phyloP scores from a whole-genome alignment of 2,888 invertebrate species.

The Panzeria rudis region DNA sequence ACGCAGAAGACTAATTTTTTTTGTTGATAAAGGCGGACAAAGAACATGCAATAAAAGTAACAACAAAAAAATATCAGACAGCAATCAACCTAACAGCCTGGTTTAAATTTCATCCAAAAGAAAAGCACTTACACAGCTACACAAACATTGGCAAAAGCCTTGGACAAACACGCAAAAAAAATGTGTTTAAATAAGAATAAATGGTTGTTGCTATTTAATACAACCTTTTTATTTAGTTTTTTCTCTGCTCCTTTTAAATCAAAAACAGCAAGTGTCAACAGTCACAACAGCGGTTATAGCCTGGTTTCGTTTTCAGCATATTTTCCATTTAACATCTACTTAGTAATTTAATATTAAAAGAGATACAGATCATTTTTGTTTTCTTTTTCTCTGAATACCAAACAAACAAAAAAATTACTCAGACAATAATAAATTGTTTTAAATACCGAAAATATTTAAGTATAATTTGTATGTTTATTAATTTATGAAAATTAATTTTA shows the following conservation, averaged over 20 bases:
- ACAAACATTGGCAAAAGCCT: conserved; percentile 4
- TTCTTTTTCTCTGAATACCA: neutral
- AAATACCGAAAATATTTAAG: neutral
- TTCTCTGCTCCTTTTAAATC: conserved; percentile 13
- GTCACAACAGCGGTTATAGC: conserved; percentile 67
- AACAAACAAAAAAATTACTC: conserved; percentile 2
- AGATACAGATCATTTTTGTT: neutral
- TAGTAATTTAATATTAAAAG: conserved; percentile 54
- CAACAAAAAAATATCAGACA: conserved; percentile 32
- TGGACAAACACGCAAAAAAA: neutral
- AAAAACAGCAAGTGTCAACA: conserved; percentile 68
- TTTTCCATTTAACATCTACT: conserved; percentile 46
- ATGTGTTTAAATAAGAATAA: conserved; percentile 22
- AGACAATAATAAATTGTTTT: conserved; percentile 28
- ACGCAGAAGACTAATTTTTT: neutral
- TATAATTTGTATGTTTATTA: neutral
- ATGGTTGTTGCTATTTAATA: conserved; percentile 30
- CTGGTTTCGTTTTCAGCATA: conserved; percentile 59
- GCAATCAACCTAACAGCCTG: conserved; percentile 49
- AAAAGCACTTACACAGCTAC: conserved; percentile 6
- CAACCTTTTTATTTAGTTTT: neutral
- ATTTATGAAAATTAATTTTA: neutral
- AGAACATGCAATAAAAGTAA: neutral
- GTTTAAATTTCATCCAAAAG: conserved; percentile 21
- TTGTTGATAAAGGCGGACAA: conserved; percentile 8